Percentiles rank a stretch among this genome's conserved stretches.
Conservation (phyloP, 2,888 invertebrate species). For the Leptinotarsa peninsularis region DNA sequence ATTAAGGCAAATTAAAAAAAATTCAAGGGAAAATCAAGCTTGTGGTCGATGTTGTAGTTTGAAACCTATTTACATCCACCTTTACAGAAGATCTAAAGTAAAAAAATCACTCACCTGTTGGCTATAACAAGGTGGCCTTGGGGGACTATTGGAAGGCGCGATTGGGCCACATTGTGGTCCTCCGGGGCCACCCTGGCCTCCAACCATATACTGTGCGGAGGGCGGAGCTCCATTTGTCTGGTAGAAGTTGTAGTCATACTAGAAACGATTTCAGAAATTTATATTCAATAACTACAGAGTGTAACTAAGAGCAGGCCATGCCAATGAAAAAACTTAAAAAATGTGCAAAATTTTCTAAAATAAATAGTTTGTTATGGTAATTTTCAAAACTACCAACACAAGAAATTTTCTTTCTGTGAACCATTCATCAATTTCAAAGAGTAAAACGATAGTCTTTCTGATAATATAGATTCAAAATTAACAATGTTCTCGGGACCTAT, state of each 20-base stretch:
- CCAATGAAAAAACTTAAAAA: neutral
- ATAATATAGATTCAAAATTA: no score
- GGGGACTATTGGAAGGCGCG: constrained; percentile 42
- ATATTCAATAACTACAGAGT: neutral
- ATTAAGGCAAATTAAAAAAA: no score
- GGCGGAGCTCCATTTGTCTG: constrained; percentile 58
- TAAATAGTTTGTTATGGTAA: no score
- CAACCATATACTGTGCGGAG: constrained; percentile 44
- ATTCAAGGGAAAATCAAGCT: no score
- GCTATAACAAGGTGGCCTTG: constrained; percentile 50
- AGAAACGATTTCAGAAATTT: constrained; percentile 42
- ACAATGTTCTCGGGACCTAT: no score
- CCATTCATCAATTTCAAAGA: no score
- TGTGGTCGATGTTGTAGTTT: neutral
- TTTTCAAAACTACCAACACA: no score
- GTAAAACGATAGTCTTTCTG: no score
- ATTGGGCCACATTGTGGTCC: constrained; percentile 45
- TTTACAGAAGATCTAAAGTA: neutral
- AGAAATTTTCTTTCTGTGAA: no score
- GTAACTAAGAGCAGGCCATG: constrained; percentile 16
- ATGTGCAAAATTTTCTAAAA: no score
- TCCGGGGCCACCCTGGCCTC: constrained; percentile 48
- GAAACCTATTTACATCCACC: neutral
- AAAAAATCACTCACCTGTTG: constrained; percentile 43
- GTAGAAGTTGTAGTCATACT: constrained; percentile 64